Conservation (phyloP, 2,797 vertebrate species). For the Psittacula derbiana region DNA sequence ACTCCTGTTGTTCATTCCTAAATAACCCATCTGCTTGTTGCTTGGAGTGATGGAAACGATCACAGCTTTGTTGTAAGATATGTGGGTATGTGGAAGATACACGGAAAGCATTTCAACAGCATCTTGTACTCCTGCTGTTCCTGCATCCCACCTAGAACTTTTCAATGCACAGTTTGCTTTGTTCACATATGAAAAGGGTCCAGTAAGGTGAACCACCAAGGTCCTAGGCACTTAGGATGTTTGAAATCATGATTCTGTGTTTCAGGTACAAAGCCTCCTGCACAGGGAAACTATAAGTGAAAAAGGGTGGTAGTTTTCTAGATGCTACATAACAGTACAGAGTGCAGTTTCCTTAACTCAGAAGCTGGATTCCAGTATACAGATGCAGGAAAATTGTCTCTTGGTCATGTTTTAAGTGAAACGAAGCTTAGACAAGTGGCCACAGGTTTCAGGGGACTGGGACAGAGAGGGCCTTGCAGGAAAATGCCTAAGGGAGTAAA, state of each 20-base stretch:
- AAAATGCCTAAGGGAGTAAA: neutral
- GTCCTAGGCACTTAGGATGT: neutral
- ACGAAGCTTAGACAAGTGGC: neutral
- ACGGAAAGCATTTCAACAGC: neutral
- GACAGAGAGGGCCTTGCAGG: neutral
- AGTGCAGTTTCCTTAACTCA: neutral
- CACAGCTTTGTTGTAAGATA: neutral
- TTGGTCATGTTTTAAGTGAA: neutral
- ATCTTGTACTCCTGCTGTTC: neutral
- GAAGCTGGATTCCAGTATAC: neutral
- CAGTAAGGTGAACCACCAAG: neutral
- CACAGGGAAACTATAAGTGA: no score
- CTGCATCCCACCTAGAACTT: neutral
- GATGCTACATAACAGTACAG: neutral
- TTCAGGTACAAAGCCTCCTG: neutral
- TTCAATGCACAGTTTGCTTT: neutral
- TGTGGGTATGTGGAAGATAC: neutral
- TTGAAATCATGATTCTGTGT: neutral
- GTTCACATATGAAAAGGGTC: neutral
- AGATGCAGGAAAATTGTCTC: neutral
- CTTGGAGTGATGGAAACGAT: neutral
- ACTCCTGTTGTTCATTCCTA: neutral
- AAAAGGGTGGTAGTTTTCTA: neutral
- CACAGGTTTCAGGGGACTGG: neutral
- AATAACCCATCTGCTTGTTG: neutral